phyloP scores from a whole-genome alignment of 2,888 invertebrate species.

The Autographa gamma region DNA sequence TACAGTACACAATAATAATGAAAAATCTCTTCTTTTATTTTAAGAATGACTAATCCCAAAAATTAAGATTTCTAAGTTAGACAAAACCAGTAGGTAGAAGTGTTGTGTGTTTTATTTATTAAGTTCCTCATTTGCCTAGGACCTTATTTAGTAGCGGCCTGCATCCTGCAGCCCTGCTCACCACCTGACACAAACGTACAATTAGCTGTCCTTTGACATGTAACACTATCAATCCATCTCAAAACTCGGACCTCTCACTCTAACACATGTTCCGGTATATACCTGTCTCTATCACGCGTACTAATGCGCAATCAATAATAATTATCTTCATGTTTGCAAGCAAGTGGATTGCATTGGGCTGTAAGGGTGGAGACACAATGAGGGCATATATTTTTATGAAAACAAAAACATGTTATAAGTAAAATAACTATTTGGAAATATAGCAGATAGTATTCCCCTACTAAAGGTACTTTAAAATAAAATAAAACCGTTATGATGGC shows the following conservation, averaged over 20 bases:
- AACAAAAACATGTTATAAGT: background rate
- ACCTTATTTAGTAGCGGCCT: background rate
- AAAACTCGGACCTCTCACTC: conserved; percentile 52
- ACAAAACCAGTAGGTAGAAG: no score
- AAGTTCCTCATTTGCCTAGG: no score
- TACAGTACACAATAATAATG: no score
- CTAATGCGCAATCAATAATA: conserved; percentile 88
- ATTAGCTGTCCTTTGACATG: conserved; percentile 78
- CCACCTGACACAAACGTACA: conserved; percentile 61
- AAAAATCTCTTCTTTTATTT: no score
- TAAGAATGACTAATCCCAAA: no score
- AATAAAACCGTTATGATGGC: no score
- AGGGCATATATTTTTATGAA: background rate
- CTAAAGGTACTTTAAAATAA: no score
- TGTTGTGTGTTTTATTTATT: no score
- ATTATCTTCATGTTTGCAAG: conserved; percentile 85
- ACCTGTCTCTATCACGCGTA: conserved; percentile 61
- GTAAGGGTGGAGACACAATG: conserved; percentile 49
- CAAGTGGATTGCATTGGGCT: conserved; percentile 81
- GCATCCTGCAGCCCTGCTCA: conserved; percentile 12
- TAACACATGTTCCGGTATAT: conserved; percentile 12
- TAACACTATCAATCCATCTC: conserved; percentile 71
- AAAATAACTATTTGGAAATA: no score
- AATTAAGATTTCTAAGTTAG: no score
- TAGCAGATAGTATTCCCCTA: no score